Evolutionary conservation across 2,113 vertebrate species (phyloP), one percentile per base, ranked within the genome.

Genomic region (Ctenodactylus gundi): DNA sequence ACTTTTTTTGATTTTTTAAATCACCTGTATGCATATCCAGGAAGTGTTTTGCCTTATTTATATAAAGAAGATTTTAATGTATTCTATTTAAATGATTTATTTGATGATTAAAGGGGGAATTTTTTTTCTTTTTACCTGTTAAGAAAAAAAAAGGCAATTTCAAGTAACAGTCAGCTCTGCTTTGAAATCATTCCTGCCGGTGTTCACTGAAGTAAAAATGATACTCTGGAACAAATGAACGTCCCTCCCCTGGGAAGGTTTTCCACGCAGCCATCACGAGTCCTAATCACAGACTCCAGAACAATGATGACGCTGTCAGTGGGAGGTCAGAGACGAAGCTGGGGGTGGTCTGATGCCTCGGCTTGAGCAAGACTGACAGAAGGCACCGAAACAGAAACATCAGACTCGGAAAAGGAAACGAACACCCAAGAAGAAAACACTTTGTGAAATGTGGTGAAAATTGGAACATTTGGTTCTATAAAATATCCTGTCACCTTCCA

Each of bases 401-500:
- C 39, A 73, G 53, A 36, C 49, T 72, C 1, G 12, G 6, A 51
- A 70, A 81, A 86, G 39, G 41, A 93, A 86, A 89, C 17, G 62
- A 67, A 96, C 86, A 84, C 29, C 55, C 51, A 29, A 20, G 53
- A 85, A 95, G 60, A 67, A 95, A 95, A 58, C 58, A 72, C 49
- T 62, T 84, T 34, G 75, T 82, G 83, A 67, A 96, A 85, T 89
- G 89, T 95, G 86, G 53, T 91, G 76, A 72, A 94, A 87, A 93
- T 85, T 29, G 91, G 72, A 97, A 92, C 84, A 95, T 93, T 95
- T 94, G 87, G 53, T 91, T 94, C 80, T 76, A 44, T 73, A 87
- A 95, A 96, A 95, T 88, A 72, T 51, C 72, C 91, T 94, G 89
- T 95, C 94, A 94, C 86, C 72, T 94, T 82, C 91, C 78, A 91